Conservation (phyloP, 2,113 vertebrate genomes). For the Triplophysa dalaica region DNA sequence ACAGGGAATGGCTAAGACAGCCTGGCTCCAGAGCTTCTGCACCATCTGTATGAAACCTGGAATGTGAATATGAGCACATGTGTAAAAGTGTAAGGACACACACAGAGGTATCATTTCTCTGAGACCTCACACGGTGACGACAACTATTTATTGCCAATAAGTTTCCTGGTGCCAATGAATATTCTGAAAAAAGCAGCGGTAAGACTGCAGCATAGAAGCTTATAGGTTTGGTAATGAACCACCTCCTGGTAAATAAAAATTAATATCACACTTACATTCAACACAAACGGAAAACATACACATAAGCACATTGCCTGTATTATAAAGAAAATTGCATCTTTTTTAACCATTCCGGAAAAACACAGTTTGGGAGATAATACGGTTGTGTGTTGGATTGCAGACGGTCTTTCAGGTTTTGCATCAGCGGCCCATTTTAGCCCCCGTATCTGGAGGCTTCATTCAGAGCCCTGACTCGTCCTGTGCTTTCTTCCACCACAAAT, state of each 20-base stretch:
- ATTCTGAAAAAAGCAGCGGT: constrained; percentile 4
- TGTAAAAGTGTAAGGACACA: constrained; percentile 19
- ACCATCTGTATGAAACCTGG: constrained; percentile 49
- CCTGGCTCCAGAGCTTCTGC: constrained; percentile 60
- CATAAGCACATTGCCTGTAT: not conserved
- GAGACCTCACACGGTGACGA: constrained; percentile 38
- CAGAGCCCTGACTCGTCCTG: constrained; percentile 48
- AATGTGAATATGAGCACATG: constrained; percentile 31
- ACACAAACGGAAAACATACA: not conserved
- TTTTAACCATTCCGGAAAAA: constrained; percentile 4
- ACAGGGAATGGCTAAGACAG: constrained; percentile 61
- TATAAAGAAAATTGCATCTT: not conserved
- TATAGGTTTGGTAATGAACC: not conserved
- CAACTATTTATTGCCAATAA: constrained; percentile 34
- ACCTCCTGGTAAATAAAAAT: not conserved
- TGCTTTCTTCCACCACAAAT: constrained; percentile 65
- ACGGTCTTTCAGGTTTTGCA: constrained; percentile 57
- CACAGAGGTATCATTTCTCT: constrained; percentile 33
- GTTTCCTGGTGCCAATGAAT: not conserved
- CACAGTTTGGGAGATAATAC: constrained; percentile 58
- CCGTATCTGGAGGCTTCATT: constrained; percentile 61
- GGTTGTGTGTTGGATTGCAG: constrained; percentile 64
- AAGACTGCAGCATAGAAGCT: not conserved
- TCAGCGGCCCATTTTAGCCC: constrained; percentile 6
- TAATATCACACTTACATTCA: not conserved